Percentiles rank a stretch among this genome's conserved stretches.
Evolutionary conservation across 1,140 invertebrate genomes (phyloP).

Genomic region (Apis mellifera): Amel_HAv3.1 CM009941.2:12023001-12023500

Average conservation of each 20-base stretch:
- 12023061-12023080: too few species aligned
- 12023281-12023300: conserved; percentile 18
- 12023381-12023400: not conserved
- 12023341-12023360: not conserved
- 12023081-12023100: too few species aligned
- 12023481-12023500: conserved; percentile 28
- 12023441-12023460: not conserved
- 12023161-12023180: too few species aligned
- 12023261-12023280: conserved; percentile 28
- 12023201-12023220: too few species aligned
- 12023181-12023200: too few species aligned
- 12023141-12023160: too few species aligned
- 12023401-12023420: conserved; percentile 26
- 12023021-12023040: too few species aligned
- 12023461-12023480: conserved; percentile 13
- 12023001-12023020: too few species aligned
- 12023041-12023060: too few species aligned
- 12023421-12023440: conserved; percentile 33
- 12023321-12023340: not conserved
- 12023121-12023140: too few species aligned
- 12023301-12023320: not conserved
- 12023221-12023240: not conserved
- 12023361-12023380: conserved; percentile 10
- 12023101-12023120: too few species aligned
- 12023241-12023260: not conserved